Base-by-base conservation (phyloP, 2,888 invertebrate genomes). In the Drosophila dives region DNA sequence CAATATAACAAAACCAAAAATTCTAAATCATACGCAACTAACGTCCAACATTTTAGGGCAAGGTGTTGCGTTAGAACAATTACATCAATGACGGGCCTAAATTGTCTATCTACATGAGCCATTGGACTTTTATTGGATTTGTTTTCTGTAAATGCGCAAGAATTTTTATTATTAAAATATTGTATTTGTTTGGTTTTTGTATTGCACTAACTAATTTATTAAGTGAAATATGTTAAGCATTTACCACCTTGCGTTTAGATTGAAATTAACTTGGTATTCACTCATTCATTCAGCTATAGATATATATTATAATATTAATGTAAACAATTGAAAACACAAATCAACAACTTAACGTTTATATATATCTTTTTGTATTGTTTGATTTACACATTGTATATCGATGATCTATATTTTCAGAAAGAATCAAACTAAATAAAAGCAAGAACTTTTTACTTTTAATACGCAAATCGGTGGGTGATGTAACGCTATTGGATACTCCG, bases 401-500 rank as follows among this genome's bases (percentile, higher is more conserved):
- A 45, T 54, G 61, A 79, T 81, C 75, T 85, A 64, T 89, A 89
- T 67, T 86, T 86, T 77, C 89, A 86, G 85, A 80, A 82, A 64
- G 82, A 81, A 65, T 69, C 85, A 62, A 80, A 87, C 80, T 89
- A 85, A 86, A 69, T 86, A 85, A 80, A 71, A 71, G 51, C 61
- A 68, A 71, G 54, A 64, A 58, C 71, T 80, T 81, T 80, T 62
- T 75, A 86, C 73, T 86, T 74, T 86, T 76, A 72, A 79, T 76
- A 75, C 71, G 74, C 77, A 77, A 74, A 77, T 73, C 75, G 85
- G 82, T 89, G 85, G 87, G 85, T 86, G 89, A 89, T 86, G 87
- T 87, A 71, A 75, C 77, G 66, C 80, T 74, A 67, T 68, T 81
- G 89, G 89, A 89, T 80, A 81, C 67, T 89, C 59, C 69, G 65